phyloP scores from a whole-genome alignment of 2,113 vertebrate species.

The Pelvicachromis taeniatus region DNA sequence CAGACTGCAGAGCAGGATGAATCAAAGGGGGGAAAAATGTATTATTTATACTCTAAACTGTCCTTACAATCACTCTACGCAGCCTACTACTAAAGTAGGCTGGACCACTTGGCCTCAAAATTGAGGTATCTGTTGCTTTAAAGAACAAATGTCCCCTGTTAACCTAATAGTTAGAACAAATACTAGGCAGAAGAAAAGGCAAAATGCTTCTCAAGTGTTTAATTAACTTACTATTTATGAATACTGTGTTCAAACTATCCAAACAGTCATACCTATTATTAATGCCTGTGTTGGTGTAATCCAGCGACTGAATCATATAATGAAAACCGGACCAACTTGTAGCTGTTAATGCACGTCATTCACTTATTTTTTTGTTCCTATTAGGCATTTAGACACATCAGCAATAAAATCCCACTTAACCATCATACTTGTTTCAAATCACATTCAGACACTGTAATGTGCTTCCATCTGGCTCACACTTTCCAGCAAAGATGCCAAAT shows the following conservation, averaged over 20 bases:
- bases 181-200: neutral
- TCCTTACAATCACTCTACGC: neutral
- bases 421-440: constrained; percentile 38
- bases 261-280: neutral
- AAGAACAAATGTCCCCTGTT: neutral
- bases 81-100: constrained; percentile 1
- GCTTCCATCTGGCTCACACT: constrained; percentile 66
- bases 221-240: constrained; percentile 21
- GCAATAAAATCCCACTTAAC: constrained; percentile 42
- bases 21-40: neutral
- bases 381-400: constrained; percentile 46
- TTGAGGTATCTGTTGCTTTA: constrained; percentile 12
- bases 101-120: neutral
- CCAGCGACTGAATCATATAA: neutral
- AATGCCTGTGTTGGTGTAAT: neutral
- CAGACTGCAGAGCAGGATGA: constrained; percentile 75
- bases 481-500: constrained; percentile 60
- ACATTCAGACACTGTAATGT: constrained; percentile 51
- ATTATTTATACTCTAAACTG: constrained; percentile 36
- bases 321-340: constrained; percentile 10
- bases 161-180: neutral
- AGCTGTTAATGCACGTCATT: constrained; percentile 17
- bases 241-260: neutral
- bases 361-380: constrained; percentile 21
- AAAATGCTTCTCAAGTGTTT: constrained; percentile 10